These are phyloP conservation scores for Aphelinus certus DNA, from an alignment of 1,140 invertebrate genomes.

Conservation along the genomic window DNA sequence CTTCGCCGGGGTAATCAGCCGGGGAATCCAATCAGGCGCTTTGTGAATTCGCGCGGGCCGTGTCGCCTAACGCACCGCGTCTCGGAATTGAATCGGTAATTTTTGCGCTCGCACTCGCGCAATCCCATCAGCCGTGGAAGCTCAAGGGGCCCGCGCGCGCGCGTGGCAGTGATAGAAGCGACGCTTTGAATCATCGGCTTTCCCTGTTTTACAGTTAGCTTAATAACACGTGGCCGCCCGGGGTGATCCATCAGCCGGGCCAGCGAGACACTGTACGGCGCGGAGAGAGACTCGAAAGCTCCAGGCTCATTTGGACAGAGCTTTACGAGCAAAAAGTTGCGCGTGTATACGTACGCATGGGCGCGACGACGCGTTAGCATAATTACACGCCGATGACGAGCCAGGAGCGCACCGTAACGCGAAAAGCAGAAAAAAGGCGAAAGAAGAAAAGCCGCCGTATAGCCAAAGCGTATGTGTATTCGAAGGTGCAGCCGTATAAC, in stretches of 20 bases:
- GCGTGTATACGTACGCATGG: too few species aligned
- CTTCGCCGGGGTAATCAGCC: too few species aligned
- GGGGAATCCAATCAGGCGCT: too few species aligned
- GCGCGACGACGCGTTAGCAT: too few species aligned
- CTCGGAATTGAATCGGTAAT: not conserved
- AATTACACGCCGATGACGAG: too few species aligned
- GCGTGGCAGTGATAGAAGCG: constrained; percentile 9
- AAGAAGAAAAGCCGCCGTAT: not conserved
- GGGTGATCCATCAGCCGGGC: too few species aligned
- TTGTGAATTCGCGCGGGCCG: not conserved
- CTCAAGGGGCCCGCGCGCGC: too few species aligned
- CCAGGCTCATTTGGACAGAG: not conserved
- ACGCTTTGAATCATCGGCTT: constrained; percentile 15
- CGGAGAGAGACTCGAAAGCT: constrained; percentile 13
- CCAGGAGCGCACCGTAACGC: not conserved
- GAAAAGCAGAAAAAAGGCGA: constrained; percentile 15
- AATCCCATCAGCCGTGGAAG: too few species aligned
- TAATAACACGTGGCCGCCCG: constrained; percentile 16
- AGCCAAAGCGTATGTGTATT: not conserved
- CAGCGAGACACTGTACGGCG: constrained; percentile 2
- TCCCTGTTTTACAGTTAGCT: constrained; percentile 32
- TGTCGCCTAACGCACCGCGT: not conserved
- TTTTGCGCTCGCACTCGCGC: not conserved
- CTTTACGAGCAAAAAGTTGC: too few species aligned
- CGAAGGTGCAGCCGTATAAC: not conserved